Evolutionary conservation across 2,888 invertebrate genomes (phyloP).

Genomic region (Cinara cedri): DNA sequence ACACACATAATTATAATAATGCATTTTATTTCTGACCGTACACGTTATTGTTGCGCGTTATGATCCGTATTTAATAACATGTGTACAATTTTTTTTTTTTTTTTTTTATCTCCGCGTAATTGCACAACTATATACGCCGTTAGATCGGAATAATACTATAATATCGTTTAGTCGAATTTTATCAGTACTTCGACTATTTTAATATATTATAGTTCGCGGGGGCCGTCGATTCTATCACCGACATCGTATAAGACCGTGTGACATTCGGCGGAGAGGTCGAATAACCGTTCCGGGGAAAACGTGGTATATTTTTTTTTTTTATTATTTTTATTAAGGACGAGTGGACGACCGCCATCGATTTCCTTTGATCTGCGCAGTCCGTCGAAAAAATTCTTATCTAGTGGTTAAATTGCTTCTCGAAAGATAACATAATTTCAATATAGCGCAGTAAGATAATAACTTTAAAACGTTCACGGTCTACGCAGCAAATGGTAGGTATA

Average conservation of each 20-base stretch:
- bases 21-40: not conserved
- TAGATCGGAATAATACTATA: not conserved
- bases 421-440: no score
- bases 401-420: not conserved
- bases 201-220: no score
- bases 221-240: not conserved
- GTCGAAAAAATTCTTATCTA: not conserved
- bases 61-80: not conserved
- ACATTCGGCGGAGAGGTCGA: not conserved
- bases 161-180: not conserved
- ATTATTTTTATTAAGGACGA: not conserved
- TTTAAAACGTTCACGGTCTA: no score
- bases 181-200: not conserved
- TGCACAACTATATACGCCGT: no score
- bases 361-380: no score
- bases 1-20: not conserved
- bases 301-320: no score
- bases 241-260: not conserved
- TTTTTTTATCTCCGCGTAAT: no score
- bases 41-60: no score
- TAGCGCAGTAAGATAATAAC: no score
- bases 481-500: no score
- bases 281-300: constrained; percentile 15
- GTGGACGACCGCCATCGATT: not conserved
- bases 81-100: not conserved